Evolutionary conservation across 2,797 vertebrate genomes (phyloP).

Genomic region (Miichthys miiuy): DNA sequence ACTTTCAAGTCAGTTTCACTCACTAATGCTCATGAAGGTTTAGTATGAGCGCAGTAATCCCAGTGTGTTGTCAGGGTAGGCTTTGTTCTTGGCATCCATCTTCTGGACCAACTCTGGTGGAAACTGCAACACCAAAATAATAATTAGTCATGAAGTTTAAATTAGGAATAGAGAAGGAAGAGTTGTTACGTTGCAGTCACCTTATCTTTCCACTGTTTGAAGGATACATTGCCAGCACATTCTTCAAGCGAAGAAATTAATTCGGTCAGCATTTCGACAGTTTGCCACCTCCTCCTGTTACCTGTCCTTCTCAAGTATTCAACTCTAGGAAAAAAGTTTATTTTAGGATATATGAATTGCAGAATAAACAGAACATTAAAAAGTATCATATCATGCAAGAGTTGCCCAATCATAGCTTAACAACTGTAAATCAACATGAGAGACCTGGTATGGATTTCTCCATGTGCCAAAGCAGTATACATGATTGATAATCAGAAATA

Average conservation of each 20-base stretch:
- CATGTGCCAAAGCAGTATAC: too few species aligned
- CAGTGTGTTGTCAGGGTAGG: constrained; percentile 62
- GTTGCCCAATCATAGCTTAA: too few species aligned
- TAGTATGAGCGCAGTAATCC: constrained; percentile 74
- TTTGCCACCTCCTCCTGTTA: constrained; percentile 47
- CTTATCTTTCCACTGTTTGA: constrained; percentile 65
- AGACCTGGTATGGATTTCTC: too few species aligned
- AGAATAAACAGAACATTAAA: background rate
- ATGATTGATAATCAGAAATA: too few species aligned
- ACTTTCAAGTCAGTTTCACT: too few species aligned
- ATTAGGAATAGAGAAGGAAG: background rate
- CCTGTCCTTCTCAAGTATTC: constrained; percentile 64
- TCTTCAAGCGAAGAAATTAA: constrained; percentile 34
- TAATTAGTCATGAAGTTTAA: background rate
- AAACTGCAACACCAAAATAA: constrained; percentile 50
- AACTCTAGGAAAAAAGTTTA: constrained; percentile 45
- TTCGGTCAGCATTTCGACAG: constrained; percentile 23
- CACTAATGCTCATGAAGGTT: constrained; percentile 62
- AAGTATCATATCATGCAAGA: too few species aligned
- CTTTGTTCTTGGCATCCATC: constrained; percentile 53
- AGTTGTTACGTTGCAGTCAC: constrained; percentile 24
- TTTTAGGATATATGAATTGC: background rate
- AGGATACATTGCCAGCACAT: constrained; percentile 32
- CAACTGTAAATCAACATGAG: too few species aligned
- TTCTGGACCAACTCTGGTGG: constrained; percentile 52